Evolutionary conservation across 2,888 invertebrate genomes (phyloP).

Genomic region (Laothoe populi): DNA sequence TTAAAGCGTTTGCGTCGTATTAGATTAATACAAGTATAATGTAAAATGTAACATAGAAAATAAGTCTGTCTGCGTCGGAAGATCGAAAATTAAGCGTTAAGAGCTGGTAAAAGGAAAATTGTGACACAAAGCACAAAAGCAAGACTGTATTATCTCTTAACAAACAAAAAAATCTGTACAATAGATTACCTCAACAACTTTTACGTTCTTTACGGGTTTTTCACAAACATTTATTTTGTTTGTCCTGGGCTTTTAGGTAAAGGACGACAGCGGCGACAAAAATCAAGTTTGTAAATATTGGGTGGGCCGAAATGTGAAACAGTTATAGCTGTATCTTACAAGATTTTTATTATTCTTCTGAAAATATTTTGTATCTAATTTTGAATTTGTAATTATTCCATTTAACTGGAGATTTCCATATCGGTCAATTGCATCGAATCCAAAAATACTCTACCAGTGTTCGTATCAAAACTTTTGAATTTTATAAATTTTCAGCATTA

Average conservation of each 20-base stretch:
- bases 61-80: background rate
- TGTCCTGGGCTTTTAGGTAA: slow-evolving; percentile 7
- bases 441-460: too few relatives aligned
- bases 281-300: background rate
- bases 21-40: background rate
- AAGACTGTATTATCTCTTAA: slow-evolving; percentile 4
- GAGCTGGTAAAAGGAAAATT: background rate
- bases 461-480: too few relatives aligned
- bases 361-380: background rate
- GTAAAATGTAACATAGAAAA: background rate
- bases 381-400: too few relatives aligned
- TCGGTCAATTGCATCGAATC: too few relatives aligned
- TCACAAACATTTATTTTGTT: slow-evolving; percentile 15
- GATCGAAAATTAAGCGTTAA: background rate
- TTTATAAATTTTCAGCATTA: too few relatives aligned
- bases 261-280: background rate
- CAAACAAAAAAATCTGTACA: background rate
- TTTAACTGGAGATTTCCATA: too few relatives aligned
- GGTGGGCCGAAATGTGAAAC: background rate
- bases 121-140: background rate
- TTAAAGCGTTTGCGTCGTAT: background rate
- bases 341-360: background rate
- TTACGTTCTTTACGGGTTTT: slow-evolving; percentile 13
- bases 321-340: background rate
- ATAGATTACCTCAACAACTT: slow-evolving; percentile 7